Percentiles rank a stretch among this genome's conserved stretches.
phyloP scores from a whole-genome alignment of 2,113 vertebrate species.

The Daphoenositta chrysoptera region DNA sequence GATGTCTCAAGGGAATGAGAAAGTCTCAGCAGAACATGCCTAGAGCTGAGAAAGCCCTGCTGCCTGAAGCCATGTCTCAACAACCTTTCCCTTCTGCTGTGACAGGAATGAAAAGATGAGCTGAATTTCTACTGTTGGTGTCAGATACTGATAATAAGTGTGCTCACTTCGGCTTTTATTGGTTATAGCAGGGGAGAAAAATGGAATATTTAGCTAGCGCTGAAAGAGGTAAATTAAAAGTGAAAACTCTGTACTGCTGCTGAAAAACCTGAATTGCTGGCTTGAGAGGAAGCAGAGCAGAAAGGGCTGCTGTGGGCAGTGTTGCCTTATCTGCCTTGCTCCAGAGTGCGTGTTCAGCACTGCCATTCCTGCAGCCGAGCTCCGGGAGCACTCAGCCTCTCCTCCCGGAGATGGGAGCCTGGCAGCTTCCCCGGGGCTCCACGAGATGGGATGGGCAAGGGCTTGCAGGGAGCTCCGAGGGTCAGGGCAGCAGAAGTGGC shows the following conservation, averaged over 20 bases:
- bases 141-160: background rate
- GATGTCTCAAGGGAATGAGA: background rate
- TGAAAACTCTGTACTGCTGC: background rate
- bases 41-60: background rate
- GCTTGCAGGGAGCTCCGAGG: background rate
- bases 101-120: background rate
- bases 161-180: background rate
- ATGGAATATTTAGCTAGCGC: background rate
- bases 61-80: background rate
- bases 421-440: background rate
- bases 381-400: background rate
- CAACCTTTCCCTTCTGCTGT: background rate
- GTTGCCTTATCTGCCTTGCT: background rate
- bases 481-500: background rate
- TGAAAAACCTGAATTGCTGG: background rate
- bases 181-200: background rate
- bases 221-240: background rate
- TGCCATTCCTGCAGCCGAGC: background rate
- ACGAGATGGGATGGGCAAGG: background rate
- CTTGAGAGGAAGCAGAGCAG: background rate
- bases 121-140: background rate
- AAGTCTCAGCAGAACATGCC: background rate
- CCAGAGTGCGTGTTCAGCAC: fast-evolving
- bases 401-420: background rate
- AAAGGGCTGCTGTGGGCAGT: background rate